These are phyloP conservation scores for Smutsia gigantea DNA, from an alignment of 2,797 vertebrate species.

Conservation along the genomic window DNA sequence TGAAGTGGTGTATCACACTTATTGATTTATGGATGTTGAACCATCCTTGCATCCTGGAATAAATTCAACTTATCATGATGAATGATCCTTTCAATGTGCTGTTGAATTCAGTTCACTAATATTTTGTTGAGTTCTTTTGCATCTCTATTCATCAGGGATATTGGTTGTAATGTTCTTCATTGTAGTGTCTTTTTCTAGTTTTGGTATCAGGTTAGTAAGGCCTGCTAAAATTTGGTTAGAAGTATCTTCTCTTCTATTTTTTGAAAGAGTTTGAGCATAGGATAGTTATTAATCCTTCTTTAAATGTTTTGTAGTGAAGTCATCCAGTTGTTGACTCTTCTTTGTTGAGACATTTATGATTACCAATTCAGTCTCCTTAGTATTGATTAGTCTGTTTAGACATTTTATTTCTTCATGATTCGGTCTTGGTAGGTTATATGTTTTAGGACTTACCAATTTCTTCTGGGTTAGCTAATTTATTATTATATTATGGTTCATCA, in stretches of 20 bases:
- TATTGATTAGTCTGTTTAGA: neutral
- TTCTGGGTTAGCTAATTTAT: neutral
- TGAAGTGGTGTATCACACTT: neutral
- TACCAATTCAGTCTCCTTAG: neutral
- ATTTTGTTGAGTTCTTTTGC: neutral
- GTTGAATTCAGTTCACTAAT: neutral
- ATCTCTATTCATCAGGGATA: neutral
- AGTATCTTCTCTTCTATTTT: neutral
- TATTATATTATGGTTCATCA: neutral
- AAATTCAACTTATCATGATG: neutral
- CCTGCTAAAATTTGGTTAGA: neutral
- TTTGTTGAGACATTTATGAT: neutral
- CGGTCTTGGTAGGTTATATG: neutral
- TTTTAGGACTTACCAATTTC: neutral
- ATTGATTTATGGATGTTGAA: neutral
- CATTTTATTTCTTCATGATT: conserved; percentile 11
- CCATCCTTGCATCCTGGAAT: neutral
- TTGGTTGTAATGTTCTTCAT: neutral
- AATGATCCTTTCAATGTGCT: neutral
- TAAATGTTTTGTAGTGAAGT: neutral
- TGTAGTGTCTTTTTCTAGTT: neutral
- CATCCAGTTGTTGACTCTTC: neutral
- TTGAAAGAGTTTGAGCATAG: neutral
- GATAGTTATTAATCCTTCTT: neutral
- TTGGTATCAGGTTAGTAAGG: neutral